Base-by-base conservation (phyloP, 2,113 vertebrate species). In the Canis aureus region DNA sequence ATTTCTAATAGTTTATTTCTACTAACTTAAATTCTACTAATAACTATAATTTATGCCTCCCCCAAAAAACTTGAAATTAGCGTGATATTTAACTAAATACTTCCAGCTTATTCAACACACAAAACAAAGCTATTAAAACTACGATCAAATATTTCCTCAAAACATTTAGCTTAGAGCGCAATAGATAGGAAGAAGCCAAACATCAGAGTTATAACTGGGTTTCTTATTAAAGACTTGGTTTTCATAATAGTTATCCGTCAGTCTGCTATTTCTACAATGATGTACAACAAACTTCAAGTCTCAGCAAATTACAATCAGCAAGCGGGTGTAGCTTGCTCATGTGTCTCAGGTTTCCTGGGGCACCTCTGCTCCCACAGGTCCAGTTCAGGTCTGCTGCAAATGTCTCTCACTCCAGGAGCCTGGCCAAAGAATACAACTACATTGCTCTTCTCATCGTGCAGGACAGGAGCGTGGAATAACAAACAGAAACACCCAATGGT, bases 41-140 rank as follows among this genome's bases (percentile, higher is more conserved):
- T 9, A 94, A 96, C 13, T 78, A 5, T 59, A 93, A 93, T 32
- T 25, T 11, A 78, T 82, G 11, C 15, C 27, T 73, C 11, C 53
- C 43, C 25, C 13, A 1, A 2, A 15, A 89, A 82, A 55, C 5
- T 55, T 76, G 7, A 89, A 91, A 83, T 38, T 71, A 76, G 29
- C 91, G 35, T 80, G 25, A 89, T 69, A 64, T 69, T 91, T 74
- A 92, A 71, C 19, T 89, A 81, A 84, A 79, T 35, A 81, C 17
- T 43, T 38, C 32, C 43, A 87, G 22, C 3, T 53, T 89, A 60
- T 69, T 20, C 32, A 90, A 94, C 11, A 67, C 20, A 64, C 27
- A 76, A 82, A 95, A 79, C 20, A 95, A 89, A 92, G 84, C 12
- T 29, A 38, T 90, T 67, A 12, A 43, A 62, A 67, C 29, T 11